These are phyloP conservation scores for Thunnus maccoyii DNA, from an alignment of 2,113 vertebrate genomes.

Conservation along the genomic window DNA sequence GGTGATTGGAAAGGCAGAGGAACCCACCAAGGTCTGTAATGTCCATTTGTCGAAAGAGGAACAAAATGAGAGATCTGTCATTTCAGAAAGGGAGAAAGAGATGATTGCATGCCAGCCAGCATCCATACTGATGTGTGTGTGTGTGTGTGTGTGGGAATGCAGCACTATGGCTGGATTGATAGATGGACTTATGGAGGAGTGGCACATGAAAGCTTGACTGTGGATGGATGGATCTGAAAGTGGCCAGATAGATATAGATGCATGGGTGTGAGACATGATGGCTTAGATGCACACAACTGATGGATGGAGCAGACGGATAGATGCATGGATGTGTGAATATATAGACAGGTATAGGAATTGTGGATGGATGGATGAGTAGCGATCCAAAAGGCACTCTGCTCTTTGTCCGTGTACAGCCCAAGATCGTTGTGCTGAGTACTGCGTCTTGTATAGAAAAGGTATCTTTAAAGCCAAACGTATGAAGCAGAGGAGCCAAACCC, in stretches of 20 bases:
- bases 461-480: background rate
- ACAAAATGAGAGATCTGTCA: conserved; percentile 60
- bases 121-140: conserved; percentile 37
- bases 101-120: conserved; percentile 58
- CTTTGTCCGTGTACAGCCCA: background rate
- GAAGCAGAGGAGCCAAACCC: conserved; percentile 8
- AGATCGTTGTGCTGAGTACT: background rate
- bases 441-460: background rate
- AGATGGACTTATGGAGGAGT: conserved; percentile 41
- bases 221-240: conserved; percentile 46
- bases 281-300: conserved; percentile 30
- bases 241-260: conserved; percentile 40
- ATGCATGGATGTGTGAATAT: conserved; percentile 48
- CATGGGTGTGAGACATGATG: conserved; percentile 27
- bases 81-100: conserved; percentile 47
- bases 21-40: conserved; percentile 51
- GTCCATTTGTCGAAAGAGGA: conserved; percentile 47
- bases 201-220: conserved; percentile 44
- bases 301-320: conserved; percentile 44
- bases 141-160: conserved; percentile 15
- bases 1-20: conserved; percentile 54
- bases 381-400: conserved; percentile 5
- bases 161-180: conserved; percentile 28
- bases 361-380: conserved; percentile 17
- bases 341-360: conserved; percentile 21